Percentiles rank a stretch among this genome's conserved stretches.
Evolutionary conservation across 2,888 invertebrate species (phyloP).

Genomic region (Drosophila anomalata): DNA sequence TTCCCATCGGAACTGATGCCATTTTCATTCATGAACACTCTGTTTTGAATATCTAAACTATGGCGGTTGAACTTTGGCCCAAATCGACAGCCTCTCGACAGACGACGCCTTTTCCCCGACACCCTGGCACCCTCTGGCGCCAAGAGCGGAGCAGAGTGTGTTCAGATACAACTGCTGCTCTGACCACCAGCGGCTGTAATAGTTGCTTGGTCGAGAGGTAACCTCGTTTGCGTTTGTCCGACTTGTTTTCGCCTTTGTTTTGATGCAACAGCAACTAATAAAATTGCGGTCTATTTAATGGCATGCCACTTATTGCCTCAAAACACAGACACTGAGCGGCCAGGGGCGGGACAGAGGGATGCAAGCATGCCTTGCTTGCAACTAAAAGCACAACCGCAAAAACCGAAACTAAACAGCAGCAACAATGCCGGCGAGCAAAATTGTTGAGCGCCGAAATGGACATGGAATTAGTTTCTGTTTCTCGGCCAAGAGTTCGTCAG

Average conservation of each 20-base stretch:
- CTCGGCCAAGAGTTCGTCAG: neutral
- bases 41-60: too few relatives aligned
- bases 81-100: too few relatives aligned
- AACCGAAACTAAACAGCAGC: conserved; percentile 29
- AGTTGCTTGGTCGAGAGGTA: conserved; percentile 3
- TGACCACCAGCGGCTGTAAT: neutral
- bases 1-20: neutral
- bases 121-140: too few relatives aligned
- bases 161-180: neutral
- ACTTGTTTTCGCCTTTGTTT: conserved; percentile 6
- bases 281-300: conserved; percentile 66
- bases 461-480: conserved; percentile 33
- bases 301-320: conserved; percentile 68
- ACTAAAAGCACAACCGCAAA: conserved; percentile 35
- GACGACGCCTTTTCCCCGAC: too few relatives aligned
- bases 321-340: conserved; percentile 12
- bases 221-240: conserved; percentile 5
- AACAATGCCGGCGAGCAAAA: conserved; percentile 32
- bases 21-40: too few relatives aligned
- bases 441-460: conserved; percentile 41
- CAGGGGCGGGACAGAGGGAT: conserved; percentile 7
- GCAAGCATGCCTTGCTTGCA: neutral
- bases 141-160: too few relatives aligned
- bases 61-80: too few relatives aligned
- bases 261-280: conserved; percentile 47